phyloP scores from a whole-genome alignment of 2,888 invertebrate species.

The Ochropleura plecta region DNA sequence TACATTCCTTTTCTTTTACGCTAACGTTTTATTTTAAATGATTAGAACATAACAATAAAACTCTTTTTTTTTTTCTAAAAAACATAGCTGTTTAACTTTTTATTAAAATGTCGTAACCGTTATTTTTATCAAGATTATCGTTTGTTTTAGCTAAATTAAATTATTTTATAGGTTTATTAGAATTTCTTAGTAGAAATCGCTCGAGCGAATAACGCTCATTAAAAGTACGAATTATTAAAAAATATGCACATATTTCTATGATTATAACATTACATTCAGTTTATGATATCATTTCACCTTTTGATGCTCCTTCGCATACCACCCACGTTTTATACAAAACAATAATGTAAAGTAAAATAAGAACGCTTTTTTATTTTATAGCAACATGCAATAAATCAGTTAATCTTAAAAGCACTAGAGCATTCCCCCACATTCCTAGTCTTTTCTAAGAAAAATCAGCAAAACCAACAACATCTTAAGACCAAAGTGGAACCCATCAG shows the following conservation, averaged over 20 bases:
- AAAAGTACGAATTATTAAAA: conserved; percentile 9
- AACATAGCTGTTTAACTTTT: neutral
- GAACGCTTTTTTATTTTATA: neutral
- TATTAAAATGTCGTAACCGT: conserved; percentile 22
- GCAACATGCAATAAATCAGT: neutral
- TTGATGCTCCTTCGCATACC: neutral
- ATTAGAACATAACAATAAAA: conserved; percentile 27
- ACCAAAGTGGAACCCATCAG: conserved; percentile 69
- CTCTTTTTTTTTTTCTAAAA: neutral
- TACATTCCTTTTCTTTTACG: neutral
- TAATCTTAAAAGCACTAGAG: neutral
- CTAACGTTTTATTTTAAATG: neutral
- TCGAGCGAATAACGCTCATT: neutral
- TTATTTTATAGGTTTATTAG: conserved; percentile 23
- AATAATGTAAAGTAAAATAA: neutral
- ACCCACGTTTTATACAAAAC: neutral
- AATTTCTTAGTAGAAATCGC: conserved; percentile 5
- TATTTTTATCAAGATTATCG: conserved; percentile 17
- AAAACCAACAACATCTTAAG: conserved; percentile 7
- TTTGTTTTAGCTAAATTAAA: conserved; percentile 1
- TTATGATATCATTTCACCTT: neutral
- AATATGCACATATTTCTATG: conserved; percentile 36
- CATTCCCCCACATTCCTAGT: too few species aligned
- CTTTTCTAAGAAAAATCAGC: neutral
- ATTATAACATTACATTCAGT: neutral